Evolutionary conservation across 2,113 vertebrate species (phyloP).

Genomic region (Dendropsophus ebraccatus): DNA sequence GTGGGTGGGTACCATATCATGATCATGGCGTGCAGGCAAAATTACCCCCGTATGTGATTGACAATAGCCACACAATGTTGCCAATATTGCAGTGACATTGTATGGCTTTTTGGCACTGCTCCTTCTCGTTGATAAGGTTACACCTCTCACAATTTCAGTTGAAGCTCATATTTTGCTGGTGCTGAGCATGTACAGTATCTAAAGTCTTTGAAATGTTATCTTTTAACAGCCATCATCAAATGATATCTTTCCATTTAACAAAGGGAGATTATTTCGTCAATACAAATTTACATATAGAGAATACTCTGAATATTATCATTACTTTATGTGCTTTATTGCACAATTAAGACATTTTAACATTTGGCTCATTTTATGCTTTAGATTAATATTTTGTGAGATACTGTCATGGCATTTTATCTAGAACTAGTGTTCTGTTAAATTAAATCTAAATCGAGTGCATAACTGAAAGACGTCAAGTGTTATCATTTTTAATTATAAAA

Average conservation of each 20-base stretch:
- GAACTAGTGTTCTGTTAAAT: slow-evolving; percentile 56
- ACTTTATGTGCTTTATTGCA: slow-evolving; percentile 31
- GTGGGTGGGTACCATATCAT: too few relatives aligned
- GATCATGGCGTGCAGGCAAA: too few relatives aligned
- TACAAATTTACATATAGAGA: slow-evolving; percentile 37
- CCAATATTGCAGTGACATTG: too few relatives aligned
- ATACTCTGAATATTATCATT: slow-evolving; percentile 29
- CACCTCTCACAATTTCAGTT: too few relatives aligned
- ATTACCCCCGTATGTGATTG: too few relatives aligned
- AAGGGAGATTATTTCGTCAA: background rate
- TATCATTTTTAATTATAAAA: slow-evolving; percentile 58
- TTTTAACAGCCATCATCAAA: background rate
- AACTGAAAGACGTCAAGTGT: slow-evolving; percentile 54
- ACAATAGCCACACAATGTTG: too few relatives aligned
- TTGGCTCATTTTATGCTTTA: slow-evolving; percentile 47
- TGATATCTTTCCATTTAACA: slow-evolving; percentile 21
- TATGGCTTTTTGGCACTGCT: too few relatives aligned
- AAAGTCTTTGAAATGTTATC: background rate
- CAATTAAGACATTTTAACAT: slow-evolving; percentile 57
- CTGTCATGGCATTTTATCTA: slow-evolving; percentile 49
- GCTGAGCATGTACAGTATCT: background rate
- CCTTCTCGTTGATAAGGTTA: too few relatives aligned
- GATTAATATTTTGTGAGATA: slow-evolving; percentile 54
- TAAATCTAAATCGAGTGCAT: slow-evolving; percentile 51
- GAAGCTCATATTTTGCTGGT: background rate